Evolutionary conservation across 2,113 vertebrate genomes (phyloP).

Genomic region (Heteronetta atricapilla): DNA sequence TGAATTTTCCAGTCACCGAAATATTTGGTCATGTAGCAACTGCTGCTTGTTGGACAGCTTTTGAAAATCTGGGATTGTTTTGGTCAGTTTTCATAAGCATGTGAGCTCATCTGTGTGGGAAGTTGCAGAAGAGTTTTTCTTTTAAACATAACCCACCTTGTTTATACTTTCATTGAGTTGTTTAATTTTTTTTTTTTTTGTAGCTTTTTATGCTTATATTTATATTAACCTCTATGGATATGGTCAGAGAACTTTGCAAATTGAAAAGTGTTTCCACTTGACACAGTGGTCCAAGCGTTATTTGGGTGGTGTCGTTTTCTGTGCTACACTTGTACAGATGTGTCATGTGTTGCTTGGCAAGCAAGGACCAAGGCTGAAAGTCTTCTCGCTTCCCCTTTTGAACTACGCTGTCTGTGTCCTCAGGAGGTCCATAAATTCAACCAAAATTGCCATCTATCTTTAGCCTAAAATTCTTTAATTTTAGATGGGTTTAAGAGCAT

Average conservation of each 20-base stretch:
- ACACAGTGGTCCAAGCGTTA: background rate
- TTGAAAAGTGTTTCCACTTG: background rate
- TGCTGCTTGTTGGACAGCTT: background rate
- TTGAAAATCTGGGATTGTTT: background rate
- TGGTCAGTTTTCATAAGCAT: background rate
- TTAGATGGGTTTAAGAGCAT: background rate
- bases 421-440: background rate
- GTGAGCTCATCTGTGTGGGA: background rate
- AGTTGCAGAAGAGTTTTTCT: background rate
- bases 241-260: background rate
- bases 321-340: background rate
- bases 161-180: background rate
- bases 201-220: background rate
- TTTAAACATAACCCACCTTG: background rate
- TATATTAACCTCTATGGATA: background rate
- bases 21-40: background rate
- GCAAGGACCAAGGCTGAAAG: background rate
- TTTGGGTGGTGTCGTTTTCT: background rate
- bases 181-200: background rate
- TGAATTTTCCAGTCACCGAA: background rate
- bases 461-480: background rate
- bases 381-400: background rate
- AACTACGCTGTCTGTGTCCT: background rate
- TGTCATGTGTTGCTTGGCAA: background rate
- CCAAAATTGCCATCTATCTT: background rate